These are phyloP conservation scores for Drymodes brunneopygia DNA, from an alignment of 2,113 vertebrate species.

Conservation along the genomic window DNA sequence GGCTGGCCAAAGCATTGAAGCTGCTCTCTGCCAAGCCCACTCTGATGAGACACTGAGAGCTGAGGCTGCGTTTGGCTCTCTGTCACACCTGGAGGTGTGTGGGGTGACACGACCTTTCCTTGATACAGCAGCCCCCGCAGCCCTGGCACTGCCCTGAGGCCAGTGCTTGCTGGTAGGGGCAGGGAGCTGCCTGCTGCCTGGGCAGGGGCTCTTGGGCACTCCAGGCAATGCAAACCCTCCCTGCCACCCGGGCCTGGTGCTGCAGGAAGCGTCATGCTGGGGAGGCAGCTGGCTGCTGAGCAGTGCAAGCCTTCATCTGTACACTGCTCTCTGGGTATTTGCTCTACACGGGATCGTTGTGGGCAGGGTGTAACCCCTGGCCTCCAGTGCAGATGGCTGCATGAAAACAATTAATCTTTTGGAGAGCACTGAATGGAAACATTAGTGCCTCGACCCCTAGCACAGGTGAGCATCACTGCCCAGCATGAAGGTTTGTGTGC, in stretches of 20 bases:
- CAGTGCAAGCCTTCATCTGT: neutral
- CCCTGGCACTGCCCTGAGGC: neutral
- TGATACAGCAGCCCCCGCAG: neutral
- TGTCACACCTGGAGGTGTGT: accelerated
- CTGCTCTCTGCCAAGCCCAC: neutral
- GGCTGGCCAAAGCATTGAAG: neutral
- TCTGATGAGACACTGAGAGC: neutral
- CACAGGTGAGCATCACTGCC: neutral
- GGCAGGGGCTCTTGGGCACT: neutral
- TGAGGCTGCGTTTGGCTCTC: neutral
- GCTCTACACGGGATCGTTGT: accelerated
- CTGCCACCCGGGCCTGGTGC: neutral
- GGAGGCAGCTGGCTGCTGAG: neutral
- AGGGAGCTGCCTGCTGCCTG: neutral
- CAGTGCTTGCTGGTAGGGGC: neutral
- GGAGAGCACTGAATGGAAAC: neutral
- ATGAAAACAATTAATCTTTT: slow-evolving; percentile 5
- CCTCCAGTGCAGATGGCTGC: neutral
- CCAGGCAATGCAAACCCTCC: neutral
- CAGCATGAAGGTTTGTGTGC: neutral
- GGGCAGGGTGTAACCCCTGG: neutral
- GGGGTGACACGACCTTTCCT: neutral
- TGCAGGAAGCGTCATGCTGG: accelerated
- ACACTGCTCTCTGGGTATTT: neutral
- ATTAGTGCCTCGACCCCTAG: neutral